Percentiles rank a stretch among this genome's conserved stretches.
Evolutionary conservation across 2,113 vertebrate genomes (phyloP).

Genomic region (Puntigrus tetrazona): DNA sequence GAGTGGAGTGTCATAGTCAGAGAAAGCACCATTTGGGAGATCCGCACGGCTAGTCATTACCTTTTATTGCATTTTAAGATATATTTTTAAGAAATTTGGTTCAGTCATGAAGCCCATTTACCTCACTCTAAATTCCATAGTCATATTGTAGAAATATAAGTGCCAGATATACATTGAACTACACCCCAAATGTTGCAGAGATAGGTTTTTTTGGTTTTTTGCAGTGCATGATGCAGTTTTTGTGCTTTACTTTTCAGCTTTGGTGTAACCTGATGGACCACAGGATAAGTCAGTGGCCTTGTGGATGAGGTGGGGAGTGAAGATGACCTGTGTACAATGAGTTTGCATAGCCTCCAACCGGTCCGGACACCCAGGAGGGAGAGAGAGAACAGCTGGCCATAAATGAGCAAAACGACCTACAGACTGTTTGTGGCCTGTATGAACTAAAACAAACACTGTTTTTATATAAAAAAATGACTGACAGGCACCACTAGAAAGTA

Average conservation of each 20-base stretch:
- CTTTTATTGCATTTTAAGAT: too few relatives aligned
- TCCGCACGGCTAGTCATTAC: too few relatives aligned
- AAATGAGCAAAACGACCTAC: slow-evolving; percentile 85
- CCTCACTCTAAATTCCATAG: background rate
- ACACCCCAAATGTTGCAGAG: background rate
- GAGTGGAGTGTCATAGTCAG: too few relatives aligned
- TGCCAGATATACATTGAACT: background rate
- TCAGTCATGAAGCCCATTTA: too few relatives aligned
- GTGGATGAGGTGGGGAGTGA: slow-evolving; percentile 84
- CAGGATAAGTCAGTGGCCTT: slow-evolving; percentile 76
- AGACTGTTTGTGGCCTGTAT: background rate
- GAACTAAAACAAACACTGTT: background rate
- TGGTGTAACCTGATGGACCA: slow-evolving; percentile 80
- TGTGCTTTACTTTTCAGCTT: slow-evolving; percentile 67
- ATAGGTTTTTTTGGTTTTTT: too few relatives aligned
- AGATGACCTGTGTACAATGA: slow-evolving; percentile 91
- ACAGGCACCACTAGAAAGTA: background rate
- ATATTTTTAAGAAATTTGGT: too few relatives aligned
- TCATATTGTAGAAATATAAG: too few relatives aligned
- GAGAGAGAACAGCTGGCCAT: slow-evolving; percentile 94
- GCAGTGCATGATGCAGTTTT: too few relatives aligned
- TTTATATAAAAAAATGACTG: background rate
- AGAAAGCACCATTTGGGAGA: too few relatives aligned
- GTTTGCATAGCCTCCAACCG: slow-evolving; percentile 79
- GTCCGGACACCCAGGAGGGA: slow-evolving; percentile 87